These are phyloP conservation scores for Cavia porcellus DNA, from an alignment of 2,113 vertebrate species.

Conservation along the genomic window DNA sequence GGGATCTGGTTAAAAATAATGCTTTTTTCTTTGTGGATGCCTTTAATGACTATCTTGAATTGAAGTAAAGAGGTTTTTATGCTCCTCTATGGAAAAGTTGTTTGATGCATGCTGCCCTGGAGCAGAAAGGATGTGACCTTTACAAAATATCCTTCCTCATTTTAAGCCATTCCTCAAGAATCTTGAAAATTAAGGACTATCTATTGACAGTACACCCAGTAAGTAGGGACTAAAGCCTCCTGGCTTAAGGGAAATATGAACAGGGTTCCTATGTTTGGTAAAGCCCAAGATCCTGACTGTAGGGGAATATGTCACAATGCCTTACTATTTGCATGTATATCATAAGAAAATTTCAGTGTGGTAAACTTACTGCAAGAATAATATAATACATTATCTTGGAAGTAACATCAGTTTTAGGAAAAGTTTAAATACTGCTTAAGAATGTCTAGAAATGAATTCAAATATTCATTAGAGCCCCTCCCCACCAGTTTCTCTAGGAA, in stretches of 20 bases:
- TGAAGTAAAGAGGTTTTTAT: background rate
- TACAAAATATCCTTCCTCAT: background rate
- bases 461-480: background rate
- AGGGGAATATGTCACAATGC: background rate
- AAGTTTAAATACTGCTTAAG: background rate
- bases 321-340: background rate
- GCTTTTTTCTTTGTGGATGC: background rate
- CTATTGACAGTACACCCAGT: background rate
- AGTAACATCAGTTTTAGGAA: background rate
- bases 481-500: background rate
- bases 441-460: background rate
- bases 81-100: background rate
- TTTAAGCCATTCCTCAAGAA: background rate
- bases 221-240: background rate
- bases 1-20: background rate
- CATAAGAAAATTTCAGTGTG: background rate
- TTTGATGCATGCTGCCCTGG: background rate
- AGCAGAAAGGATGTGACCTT: background rate
- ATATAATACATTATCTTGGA: background rate
- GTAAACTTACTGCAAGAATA: background rate
- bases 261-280: background rate
- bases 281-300: background rate
- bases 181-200: background rate
- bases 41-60: background rate
- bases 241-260: background rate